These are phyloP conservation scores for Propithecus deckenii DNA, from an alignment of 2,797 vertebrate species.

Conservation along the genomic window DNA sequence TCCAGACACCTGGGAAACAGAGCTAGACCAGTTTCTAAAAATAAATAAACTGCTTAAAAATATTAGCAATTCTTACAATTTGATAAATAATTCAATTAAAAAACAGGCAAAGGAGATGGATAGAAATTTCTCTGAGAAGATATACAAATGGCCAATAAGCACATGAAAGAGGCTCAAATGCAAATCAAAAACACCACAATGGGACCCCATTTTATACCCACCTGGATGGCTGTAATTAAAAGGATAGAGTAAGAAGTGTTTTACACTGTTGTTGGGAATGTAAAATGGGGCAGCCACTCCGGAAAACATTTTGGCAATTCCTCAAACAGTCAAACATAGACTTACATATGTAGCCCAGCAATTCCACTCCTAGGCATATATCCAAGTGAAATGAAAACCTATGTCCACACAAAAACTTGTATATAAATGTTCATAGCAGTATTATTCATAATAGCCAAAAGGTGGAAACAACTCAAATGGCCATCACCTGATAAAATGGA, in stretches of 20 bases:
- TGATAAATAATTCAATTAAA: conserved; percentile 5
- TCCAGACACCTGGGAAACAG: too few species aligned
- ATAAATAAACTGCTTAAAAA: background rate
- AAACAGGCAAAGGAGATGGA: background rate
- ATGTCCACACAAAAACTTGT: background rate
- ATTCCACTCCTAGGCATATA: background rate
- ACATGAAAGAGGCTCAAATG: background rate
- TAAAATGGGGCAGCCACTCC: background rate
- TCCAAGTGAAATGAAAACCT: background rate
- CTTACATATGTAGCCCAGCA: background rate
- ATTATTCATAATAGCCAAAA: background rate
- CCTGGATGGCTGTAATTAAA: background rate
- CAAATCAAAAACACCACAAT: background rate
- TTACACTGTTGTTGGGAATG: background rate
- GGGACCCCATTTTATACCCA: background rate
- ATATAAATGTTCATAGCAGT: background rate
- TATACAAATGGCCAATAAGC: background rate
- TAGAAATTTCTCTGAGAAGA: background rate
- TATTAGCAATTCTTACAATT: background rate
- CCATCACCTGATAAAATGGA: background rate
- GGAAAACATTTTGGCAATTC: background rate
- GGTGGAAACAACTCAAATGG: background rate
- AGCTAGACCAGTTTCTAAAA: too few species aligned
- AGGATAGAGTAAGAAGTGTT: background rate
- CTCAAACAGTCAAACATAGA: background rate